Base-by-base conservation (phyloP, 2,888 invertebrate species). In the Caenorhabditis imperialis region DNA sequence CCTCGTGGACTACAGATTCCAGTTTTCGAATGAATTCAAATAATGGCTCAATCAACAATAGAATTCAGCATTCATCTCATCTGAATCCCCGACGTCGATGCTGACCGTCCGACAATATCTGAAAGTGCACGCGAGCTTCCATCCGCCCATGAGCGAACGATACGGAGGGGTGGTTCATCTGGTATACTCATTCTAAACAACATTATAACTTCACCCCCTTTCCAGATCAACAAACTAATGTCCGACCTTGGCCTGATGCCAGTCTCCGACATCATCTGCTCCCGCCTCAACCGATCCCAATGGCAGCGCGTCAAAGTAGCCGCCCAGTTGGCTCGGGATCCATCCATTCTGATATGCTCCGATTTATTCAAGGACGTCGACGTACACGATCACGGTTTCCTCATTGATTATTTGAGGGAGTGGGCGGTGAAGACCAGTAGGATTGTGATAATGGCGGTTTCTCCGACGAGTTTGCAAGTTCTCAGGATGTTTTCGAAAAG, bases 391-490 rank as follows among this genome's bases (percentile, higher is more conserved):
- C 94, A 95, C 0, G 96, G 96, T 89, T 96, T 96, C 89, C 89
- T 96, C 51, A 93, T 96, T 65, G 96, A 96, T 89, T 96, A 95
- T 89, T 90, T 96, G 14, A 92, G 95, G 78, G 95, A 95, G 88
- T 96, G 96, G 94, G 93, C 94, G 27, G 65, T 78, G 14, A 73
- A 78, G 42, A 61, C 74, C 2, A 92, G 93, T 0, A 91, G 94
- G 79, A 93, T 95, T 50, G 94, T 95, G 14, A 92, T 96, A 45
- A 91, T 96, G 90, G 95, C 96, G 0, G 90, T 96, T 30, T 95
- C 95, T 88, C 96, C 96, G 22, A 95, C 96, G 3, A 96, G 95
- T 1, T 95, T 95, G 87, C 96, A 96, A 89, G 95, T 96, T 81
- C 93, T 96, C 78, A 94, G 95, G 27, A 96, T 96, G 96, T 91